Conservation (phyloP, 2,888 invertebrate species). For the Apamea crenata region DNA sequence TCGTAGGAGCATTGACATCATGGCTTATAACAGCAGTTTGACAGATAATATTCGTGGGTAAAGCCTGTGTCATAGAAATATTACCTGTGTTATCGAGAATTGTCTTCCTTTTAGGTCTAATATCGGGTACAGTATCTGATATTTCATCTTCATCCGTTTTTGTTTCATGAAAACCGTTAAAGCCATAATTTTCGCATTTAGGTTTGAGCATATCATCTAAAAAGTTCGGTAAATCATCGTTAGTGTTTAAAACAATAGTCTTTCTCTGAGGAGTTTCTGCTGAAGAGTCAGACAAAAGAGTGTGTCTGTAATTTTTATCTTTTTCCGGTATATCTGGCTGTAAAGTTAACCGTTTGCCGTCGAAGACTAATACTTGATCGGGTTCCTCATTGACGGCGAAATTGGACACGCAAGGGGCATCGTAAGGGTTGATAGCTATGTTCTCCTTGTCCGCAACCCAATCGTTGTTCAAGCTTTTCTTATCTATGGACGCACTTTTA, state of each 20-base stretch:
- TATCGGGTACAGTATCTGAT: conserved; percentile 41
- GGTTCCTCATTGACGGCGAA: conserved; percentile 79
- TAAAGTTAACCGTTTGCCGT: conserved; percentile 81
- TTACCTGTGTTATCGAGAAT: conserved; percentile 64
- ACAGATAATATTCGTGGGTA: conserved; percentile 64
- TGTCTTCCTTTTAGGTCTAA: conserved; percentile 51
- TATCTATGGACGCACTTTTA: conserved; percentile 69
- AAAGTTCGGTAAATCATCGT: conserved; percentile 84
- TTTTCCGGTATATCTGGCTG: conserved; percentile 72
- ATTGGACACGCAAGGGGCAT: conserved; percentile 76
- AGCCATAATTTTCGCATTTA: conserved; percentile 50
- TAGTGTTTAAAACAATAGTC: conserved; percentile 78
- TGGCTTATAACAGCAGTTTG: neutral
- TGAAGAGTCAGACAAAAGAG: conserved; percentile 57
- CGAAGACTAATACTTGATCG: conserved; percentile 83
- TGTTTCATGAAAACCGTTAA: conserved; percentile 24
- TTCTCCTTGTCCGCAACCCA: conserved; percentile 85
- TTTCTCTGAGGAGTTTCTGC: conserved; percentile 72
- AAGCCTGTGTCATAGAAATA: conserved; percentile 72
- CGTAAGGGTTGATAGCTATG: conserved; percentile 82
- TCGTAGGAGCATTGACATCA: conserved; percentile 50
- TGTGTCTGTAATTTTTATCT: conserved; percentile 66
- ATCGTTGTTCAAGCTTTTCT: conserved; percentile 70
- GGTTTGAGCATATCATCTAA: conserved; percentile 62
- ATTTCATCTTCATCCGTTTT: conserved; percentile 41